phyloP scores from a whole-genome alignment of 2,888 invertebrate species.

The Mythimna loreyi region DNA sequence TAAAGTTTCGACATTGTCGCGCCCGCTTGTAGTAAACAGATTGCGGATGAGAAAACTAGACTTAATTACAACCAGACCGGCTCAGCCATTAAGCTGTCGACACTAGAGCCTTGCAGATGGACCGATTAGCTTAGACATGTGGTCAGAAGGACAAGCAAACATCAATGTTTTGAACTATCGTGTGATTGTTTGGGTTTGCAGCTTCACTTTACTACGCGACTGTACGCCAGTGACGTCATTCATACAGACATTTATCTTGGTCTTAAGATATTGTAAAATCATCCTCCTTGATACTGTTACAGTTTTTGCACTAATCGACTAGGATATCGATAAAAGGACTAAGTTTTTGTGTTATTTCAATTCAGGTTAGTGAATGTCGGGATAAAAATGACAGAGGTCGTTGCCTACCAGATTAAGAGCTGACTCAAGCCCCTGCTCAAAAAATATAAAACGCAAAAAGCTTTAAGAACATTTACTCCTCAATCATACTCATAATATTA shows the following conservation, averaged over 20 bases:
- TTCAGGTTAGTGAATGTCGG: conserved; percentile 19
- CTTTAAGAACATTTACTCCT: conserved; percentile 6
- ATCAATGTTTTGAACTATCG: conserved; percentile 68
- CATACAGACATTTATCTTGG: conserved; percentile 44
- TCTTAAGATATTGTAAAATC: conserved; percentile 46
- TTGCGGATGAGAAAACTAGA: conserved; percentile 66
- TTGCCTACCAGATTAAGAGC: conserved; percentile 12
- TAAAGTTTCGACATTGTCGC: conserved; percentile 54
- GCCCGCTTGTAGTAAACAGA: conserved; percentile 46
- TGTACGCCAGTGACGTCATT: conserved; percentile 62
- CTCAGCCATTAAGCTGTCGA: conserved; percentile 77
- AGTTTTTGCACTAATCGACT: conserved; percentile 43
- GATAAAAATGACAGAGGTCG: conserved; percentile 18
- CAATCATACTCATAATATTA: conserved; percentile 1
- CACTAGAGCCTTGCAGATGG: conserved; percentile 71
- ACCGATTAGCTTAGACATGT: conserved; percentile 67
- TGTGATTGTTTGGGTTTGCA: conserved; percentile 78
- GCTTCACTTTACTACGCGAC: conserved; percentile 65
- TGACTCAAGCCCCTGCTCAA: conserved; percentile 17
- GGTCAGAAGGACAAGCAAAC: conserved; percentile 72
- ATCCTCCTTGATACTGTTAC: conserved; percentile 43
- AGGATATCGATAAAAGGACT: conserved; percentile 44
- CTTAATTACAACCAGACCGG: conserved; percentile 68
- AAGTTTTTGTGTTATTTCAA: conserved; percentile 42
- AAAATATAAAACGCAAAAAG: conserved; percentile 15